phyloP scores from a whole-genome alignment of 1,140 invertebrate genomes.

The Leptoteleia sp. region DNA sequence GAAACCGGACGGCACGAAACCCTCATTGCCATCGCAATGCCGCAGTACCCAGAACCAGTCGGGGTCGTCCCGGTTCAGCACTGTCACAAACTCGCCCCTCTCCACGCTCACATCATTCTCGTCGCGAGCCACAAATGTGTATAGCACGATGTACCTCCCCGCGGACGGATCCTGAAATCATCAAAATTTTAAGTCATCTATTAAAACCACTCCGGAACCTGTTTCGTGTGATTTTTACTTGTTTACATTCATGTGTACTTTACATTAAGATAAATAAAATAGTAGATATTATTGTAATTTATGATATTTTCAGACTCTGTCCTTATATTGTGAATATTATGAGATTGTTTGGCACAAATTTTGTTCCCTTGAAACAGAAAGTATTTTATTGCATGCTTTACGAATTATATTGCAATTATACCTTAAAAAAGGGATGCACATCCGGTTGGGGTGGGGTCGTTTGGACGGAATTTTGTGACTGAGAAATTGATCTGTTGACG shows the following conservation, averaged over 20 bases:
- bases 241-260: no score
- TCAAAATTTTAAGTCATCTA: no score
- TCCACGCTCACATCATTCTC: slow-evolving; percentile 97
- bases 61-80: slow-evolving; percentile 95
- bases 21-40: slow-evolving; percentile 93
- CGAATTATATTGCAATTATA: no score
- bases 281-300: no score
- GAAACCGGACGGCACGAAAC: slow-evolving; percentile 97
- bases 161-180: slow-evolving; percentile 86
- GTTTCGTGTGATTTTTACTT: no score
- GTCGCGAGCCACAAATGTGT: slow-evolving; percentile 94
- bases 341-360: no score
- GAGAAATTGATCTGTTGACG: slow-evolving; percentile 80
- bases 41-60: slow-evolving; percentile 98
- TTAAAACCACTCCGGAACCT: no score
- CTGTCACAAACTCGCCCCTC: slow-evolving; percentile 95
- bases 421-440: slow-evolving; percentile 93
- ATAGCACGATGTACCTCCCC: slow-evolving; percentile 94
- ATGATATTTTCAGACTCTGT: no score
- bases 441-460: slow-evolving; percentile 85
- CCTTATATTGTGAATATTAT: no score
- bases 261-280: no score
- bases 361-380: no score
- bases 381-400: no score
- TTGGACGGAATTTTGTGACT: slow-evolving; percentile 84